Base-by-base conservation (phyloP, 2,797 vertebrate genomes). In the Chloroceryle inda region DNA sequence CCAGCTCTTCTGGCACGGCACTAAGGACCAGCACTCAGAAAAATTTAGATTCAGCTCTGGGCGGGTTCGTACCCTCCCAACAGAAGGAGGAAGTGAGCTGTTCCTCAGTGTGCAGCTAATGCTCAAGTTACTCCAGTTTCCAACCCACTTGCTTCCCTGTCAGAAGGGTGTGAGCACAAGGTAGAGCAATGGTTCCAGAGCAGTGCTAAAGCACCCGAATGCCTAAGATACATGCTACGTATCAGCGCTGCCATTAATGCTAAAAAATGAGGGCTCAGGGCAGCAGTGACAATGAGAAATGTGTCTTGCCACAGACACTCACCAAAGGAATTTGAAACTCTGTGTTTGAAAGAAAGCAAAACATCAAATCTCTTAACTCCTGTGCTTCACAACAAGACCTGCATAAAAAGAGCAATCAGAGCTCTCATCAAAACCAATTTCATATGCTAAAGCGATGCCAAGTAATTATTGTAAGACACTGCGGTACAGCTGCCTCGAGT, bases 361-460 rank as follows among this genome's bases (percentile, higher is more conserved):
- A 13, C 9, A 62, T 67, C 76, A 59, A 56, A 63, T 44, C 74
- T 63, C 74, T 81, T 55, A 49, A 53, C 21, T 79, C 38, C 58
- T 26, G 20, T 29, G 27, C 40, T 86, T 66, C 71, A 62, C 42
- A 92, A 45, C 19, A 45, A 84, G 53, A 83, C 5, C 29, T 78
- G 61, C 4, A 1, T 42, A 45, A 84, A 90, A 92, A 50, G 35
- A 81, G 45, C 61, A 81, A 66, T 50, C 90, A 71, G 58, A 75
- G 59, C 69, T 80, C 66, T 81, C 72, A 61, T 63, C 89, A 61
- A 85, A 89, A 64, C 33, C 68, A 53, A 89, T 92, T 72, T 64
- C 68, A 50, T 26, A 38, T 84, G 76, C 92, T 66, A 81, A 81
- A 72, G 80, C 1, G 0, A 33, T 66, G 94, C 82, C 91, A 87